These are phyloP conservation scores for Indicator maculatus DNA, from an alignment of 2,113 vertebrate species.

Conservation along the genomic window DNA sequence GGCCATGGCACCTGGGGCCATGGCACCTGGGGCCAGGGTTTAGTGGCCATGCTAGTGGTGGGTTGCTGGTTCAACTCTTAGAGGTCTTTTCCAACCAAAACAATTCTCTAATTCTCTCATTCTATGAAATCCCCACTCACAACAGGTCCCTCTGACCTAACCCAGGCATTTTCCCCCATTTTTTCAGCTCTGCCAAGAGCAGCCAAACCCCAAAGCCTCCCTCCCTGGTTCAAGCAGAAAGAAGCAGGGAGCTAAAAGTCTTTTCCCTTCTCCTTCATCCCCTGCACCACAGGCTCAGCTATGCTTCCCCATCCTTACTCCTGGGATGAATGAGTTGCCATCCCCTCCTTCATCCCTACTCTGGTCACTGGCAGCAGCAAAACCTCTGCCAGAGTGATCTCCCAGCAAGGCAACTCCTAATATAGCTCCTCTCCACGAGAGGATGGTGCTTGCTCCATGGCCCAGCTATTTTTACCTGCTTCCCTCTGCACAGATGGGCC, in stretches of 20 bases:
- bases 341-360: neutral
- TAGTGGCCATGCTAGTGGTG: too few species aligned
- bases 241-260: neutral
- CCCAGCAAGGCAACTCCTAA: neutral
- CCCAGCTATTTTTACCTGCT: conserved; percentile 41
- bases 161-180: neutral
- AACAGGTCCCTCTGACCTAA: neutral
- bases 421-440: neutral
- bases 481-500: conserved; percentile 29
- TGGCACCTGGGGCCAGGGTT: too few species aligned
- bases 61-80: too few species aligned
- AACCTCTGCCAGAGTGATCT: neutral
- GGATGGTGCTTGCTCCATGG: neutral
- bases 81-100: too few species aligned
- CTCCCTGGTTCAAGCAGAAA: neutral
- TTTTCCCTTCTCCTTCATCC: neutral
- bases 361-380: neutral
- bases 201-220: neutral
- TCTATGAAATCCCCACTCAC: neutral
- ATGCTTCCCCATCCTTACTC: neutral
- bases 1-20: too few species aligned
- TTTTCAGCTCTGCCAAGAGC: neutral
- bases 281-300: neutral
- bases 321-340: neutral
- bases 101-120: too few species aligned